Evolutionary conservation across 1,140 invertebrate species (phyloP), one percentile per base, ranked within the genome.

Genomic region (Solen grandis): DNA sequence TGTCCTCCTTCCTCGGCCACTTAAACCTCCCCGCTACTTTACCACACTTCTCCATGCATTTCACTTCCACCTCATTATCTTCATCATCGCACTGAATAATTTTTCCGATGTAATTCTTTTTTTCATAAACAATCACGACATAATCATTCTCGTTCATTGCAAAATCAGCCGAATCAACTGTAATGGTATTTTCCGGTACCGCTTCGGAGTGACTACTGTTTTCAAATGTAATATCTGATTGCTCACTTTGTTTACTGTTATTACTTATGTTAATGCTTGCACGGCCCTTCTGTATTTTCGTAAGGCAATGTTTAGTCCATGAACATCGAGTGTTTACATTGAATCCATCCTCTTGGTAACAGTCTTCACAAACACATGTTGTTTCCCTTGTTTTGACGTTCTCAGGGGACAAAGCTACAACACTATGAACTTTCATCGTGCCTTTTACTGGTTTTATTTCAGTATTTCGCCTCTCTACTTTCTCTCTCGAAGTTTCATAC

Each of bases 401-500:
- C 5, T n/a, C 36, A 29, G 8, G 2, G 4, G 29, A 57, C 5
- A 59, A 22, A 5, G 10, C 52, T 5, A 74, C 57, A 14, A 74
- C 70, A 46, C 55, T 62, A 68, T 84, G 78, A 0, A 84, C 14
- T 22, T 66, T 81, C 52, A 83, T 72, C 19, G 84, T 84, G 25
- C 82, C 84, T 35, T 62, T 46, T 33, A 85, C 65, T 19, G 76
- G 35, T 14, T 79, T 63, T 41, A 62, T 74, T 27, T 60, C 5
- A 4, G 29, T n/a, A 1, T 31, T 36, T 33, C 31, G 1, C 35
- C 55, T 60, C 13, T 60, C 66, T 41, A 84, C 62, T 27, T 52
- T 41, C 2, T 41, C 22, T 62, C 38, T 69, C 5, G 25, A 31
- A n/a, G 10, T 50, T 46, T 78, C 29, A 54, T 65, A 77, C 14